phyloP scores from a whole-genome alignment of 2,888 invertebrate species.

The Machimus atricapillus region DNA sequence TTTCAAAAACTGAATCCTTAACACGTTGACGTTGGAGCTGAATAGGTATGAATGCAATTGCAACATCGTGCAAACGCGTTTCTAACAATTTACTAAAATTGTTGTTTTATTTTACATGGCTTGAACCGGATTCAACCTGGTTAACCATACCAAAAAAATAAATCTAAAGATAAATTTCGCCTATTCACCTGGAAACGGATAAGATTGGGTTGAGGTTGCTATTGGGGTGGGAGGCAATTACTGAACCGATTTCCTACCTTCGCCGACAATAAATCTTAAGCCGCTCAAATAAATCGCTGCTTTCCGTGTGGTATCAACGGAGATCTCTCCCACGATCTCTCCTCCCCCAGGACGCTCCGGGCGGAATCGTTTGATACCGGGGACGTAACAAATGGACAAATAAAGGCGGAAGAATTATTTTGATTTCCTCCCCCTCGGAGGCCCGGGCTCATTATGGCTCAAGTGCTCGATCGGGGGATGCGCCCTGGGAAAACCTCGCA shows the following conservation, averaged over 20 bases:
- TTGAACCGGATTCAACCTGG: not conserved
- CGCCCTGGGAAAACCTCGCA: not conserved
- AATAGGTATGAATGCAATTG: too few species aligned
- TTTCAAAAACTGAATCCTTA: too few species aligned
- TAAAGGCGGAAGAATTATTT: conserved; percentile 22
- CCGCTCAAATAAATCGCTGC: conserved; percentile 20
- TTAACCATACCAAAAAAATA: not conserved
- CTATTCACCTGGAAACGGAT: not conserved
- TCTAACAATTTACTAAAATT: not conserved
- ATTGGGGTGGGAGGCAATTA: not conserved
- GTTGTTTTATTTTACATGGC: not conserved
- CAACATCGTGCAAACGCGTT: too few species aligned
- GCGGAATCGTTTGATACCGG: not conserved
- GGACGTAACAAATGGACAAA: conserved; percentile 33
- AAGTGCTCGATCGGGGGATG: not conserved
- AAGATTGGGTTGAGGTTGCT: not conserved
- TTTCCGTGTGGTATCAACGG: conserved; percentile 2
- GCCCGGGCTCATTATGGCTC: not conserved
- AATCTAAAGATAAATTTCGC: not conserved
- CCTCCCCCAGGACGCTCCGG: not conserved
- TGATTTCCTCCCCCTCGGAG: not conserved
- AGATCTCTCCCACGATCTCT: not conserved
- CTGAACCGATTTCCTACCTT: not conserved
- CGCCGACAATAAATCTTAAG: conserved; percentile 13
- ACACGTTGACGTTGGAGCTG: too few species aligned